Conservation (phyloP, 2,888 invertebrate species). For the Apeira syringaria region DNA sequence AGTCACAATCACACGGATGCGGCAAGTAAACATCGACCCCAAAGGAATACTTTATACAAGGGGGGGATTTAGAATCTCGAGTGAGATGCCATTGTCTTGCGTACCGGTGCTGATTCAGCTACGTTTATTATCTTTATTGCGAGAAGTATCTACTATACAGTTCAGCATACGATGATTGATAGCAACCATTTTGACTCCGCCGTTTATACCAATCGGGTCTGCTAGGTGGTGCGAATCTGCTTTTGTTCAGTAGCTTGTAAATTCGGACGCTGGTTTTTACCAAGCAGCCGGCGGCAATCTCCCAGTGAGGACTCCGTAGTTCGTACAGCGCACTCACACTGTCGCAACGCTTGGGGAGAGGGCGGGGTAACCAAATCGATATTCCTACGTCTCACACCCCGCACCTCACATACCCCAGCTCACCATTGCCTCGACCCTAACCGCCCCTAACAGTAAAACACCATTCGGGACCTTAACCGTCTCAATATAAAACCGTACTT, state of each 20-base stretch:
- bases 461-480: conserved; percentile 73
- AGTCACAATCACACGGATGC: conserved; percentile 30
- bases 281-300: conserved; percentile 57
- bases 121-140: conserved; percentile 15
- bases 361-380: conserved; percentile 80
- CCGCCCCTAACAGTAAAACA: conserved; percentile 73
- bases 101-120: conserved; percentile 9
- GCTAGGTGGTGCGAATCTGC: conserved; percentile 51
- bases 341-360: conserved; percentile 73
- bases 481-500: conserved; percentile 65
- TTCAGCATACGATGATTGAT: conserved; percentile 9
- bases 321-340: conserved; percentile 75
- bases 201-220: conserved; percentile 43
- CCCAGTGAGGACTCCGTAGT: conserved; percentile 62
- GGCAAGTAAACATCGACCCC: conserved; percentile 29
- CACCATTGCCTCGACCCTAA: conserved; percentile 70
- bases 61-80: conserved; percentile 23
- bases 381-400: conserved; percentile 74
- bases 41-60: conserved; percentile 29
- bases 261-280: conserved; percentile 55
- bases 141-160: conserved; percentile 12
- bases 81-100: conserved; percentile 22
- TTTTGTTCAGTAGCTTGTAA: conserved; percentile 52
- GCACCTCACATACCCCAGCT: conserved; percentile 60
- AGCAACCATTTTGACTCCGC: conserved; percentile 36